These are phyloP conservation scores for Epistrophella euchroma DNA, from an alignment of 2,888 invertebrate species.

Conservation along the genomic window DNA sequence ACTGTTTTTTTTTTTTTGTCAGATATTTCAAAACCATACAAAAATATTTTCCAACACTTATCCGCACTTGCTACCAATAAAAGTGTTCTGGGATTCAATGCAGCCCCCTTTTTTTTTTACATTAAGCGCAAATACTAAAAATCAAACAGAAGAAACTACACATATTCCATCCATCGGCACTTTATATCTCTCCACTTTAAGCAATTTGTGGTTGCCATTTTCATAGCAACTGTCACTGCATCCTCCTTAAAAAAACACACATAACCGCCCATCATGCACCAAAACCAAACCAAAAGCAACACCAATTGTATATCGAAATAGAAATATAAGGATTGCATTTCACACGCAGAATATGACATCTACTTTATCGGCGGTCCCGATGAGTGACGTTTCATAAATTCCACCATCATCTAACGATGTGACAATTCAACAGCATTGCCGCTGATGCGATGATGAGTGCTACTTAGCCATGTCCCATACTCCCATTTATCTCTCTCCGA, in stretches of 20 bases:
- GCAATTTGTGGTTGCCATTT: slow-evolving; percentile 39
- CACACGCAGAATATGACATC: slow-evolving; percentile 58
- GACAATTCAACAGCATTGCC: slow-evolving; percentile 53
- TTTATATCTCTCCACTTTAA: slow-evolving; percentile 30
- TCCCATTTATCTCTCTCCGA: not conserved
- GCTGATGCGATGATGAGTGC: slow-evolving; percentile 43
- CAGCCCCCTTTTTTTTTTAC: slow-evolving; percentile 18
- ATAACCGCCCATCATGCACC: slow-evolving; percentile 6
- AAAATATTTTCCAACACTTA: slow-evolving; percentile 48
- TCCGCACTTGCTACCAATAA: slow-evolving; percentile 67
- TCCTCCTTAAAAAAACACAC: not conserved
- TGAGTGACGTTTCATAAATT: slow-evolving; percentile 64
- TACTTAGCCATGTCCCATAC: slow-evolving; percentile 44
- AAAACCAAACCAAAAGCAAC: not conserved
- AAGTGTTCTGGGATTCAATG: slow-evolving; percentile 35
- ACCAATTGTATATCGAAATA: slow-evolving; percentile 18
- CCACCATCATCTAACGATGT: slow-evolving; percentile 30
- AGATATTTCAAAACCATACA: not conserved
- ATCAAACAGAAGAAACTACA: slow-evolving; percentile 9
- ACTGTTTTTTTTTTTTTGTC: slow-evolving; percentile 18
- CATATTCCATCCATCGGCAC: slow-evolving; percentile 32
- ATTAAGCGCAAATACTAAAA: not conserved
- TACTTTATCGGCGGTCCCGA: slow-evolving; percentile 40
- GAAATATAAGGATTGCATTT: slow-evolving; percentile 52
- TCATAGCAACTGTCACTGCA: slow-evolving; percentile 36